A percentile compares a stretch with the other conserved stretches of the same genome.
These are phyloP conservation scores for Corydoras sp. DNA, from an alignment of 2,113 vertebrate genomes.

Conservation along the genomic window DNA sequence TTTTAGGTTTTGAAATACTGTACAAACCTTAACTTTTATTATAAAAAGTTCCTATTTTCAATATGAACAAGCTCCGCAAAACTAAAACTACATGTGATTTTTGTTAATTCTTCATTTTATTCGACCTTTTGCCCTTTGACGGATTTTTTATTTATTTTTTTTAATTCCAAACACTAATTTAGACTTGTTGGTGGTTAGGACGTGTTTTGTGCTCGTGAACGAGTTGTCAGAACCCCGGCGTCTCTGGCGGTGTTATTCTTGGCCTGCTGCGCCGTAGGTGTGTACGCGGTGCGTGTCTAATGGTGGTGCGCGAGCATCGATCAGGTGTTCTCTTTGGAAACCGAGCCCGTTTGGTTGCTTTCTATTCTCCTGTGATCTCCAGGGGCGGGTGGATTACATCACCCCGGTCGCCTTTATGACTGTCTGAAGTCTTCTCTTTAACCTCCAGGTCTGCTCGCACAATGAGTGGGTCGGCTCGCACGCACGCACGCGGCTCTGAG, in stretches of 20 bases:
- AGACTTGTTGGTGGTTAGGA: too few relatives aligned
- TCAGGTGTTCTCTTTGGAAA: constrained; percentile 2
- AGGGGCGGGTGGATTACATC: not conserved
- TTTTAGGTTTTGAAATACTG: too few relatives aligned
- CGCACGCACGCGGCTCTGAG: not conserved
- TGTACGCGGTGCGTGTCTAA: constrained; percentile 17
- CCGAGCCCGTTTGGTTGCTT: not conserved
- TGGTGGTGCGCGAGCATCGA: constrained; percentile 6
- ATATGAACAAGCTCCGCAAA: too few relatives aligned
- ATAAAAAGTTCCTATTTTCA: too few relatives aligned
- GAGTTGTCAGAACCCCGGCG: too few relatives aligned
- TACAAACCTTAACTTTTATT: too few relatives aligned
- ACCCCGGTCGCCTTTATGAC: not conserved
- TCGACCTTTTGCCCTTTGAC: too few relatives aligned
- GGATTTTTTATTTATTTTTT: too few relatives aligned
- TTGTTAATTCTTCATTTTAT: too few relatives aligned
- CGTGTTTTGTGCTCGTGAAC: too few relatives aligned
- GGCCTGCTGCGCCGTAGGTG: constrained; percentile 1
- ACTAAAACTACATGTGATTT: too few relatives aligned
- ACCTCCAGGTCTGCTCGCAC: not conserved
- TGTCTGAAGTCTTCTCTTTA: not conserved
- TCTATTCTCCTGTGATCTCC: constrained; percentile 7
- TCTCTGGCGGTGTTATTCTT: constrained; percentile 1
- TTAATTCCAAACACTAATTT: too few relatives aligned
- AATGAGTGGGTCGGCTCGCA: not conserved